Evolutionary conservation across 2,797 vertebrate species (phyloP).

Genomic region (Myotis vivesi): DNA sequence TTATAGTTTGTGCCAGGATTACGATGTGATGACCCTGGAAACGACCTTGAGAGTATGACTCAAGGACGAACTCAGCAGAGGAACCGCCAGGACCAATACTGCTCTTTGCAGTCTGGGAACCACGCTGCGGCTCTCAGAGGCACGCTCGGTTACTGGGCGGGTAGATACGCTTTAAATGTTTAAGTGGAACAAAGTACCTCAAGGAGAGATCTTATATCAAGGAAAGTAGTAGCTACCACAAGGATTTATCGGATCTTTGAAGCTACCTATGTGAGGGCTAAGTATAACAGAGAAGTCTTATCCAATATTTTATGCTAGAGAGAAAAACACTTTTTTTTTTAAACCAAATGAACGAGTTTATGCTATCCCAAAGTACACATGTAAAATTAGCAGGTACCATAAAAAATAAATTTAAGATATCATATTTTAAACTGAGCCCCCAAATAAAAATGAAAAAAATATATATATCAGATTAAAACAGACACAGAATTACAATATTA

Average conservation of each 20-base stretch:
- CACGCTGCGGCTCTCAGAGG: not conserved
- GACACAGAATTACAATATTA: conserved; percentile 48
- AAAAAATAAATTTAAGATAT: conserved; percentile 4
- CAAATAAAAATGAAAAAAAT: conserved; percentile 29
- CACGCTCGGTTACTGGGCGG: not conserved
- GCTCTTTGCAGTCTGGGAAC: not conserved
- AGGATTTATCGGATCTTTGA: conserved; percentile 13
- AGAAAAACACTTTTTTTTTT: not conserved
- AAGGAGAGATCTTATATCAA: not conserved
- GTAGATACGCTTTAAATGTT: not conserved
- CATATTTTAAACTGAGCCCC: not conserved
- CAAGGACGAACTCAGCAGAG: not conserved
- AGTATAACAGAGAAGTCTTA: not conserved
- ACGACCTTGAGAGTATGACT: not conserved
- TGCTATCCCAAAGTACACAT: not conserved
- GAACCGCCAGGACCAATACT: fast-evolving
- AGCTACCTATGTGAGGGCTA: not conserved
- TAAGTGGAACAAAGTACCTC: not conserved
- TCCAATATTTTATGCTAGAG: not conserved
- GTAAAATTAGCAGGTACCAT: conserved; percentile 22
- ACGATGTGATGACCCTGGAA: not conserved
- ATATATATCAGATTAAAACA: conserved; percentile 53
- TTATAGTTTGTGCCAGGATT: not conserved
- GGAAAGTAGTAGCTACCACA: not conserved
- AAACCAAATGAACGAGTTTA: conserved; percentile 15